Conservation (phyloP, 2,113 vertebrate species). For the Melospiza georgiana region DNA sequence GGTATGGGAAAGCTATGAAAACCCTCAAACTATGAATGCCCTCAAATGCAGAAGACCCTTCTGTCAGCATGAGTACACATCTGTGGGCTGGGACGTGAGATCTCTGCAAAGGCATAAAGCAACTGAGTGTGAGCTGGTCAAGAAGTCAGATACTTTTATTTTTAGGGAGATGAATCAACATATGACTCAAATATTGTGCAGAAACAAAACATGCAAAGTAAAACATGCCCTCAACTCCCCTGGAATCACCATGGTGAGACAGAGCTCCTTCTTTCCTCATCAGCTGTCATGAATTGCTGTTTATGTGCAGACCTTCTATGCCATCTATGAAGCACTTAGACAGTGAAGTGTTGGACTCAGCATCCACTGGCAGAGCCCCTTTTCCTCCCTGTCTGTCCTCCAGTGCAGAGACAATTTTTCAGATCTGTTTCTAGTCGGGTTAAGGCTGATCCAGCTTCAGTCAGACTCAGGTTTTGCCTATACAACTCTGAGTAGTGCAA, state of each 20-base stretch:
- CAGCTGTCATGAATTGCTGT: background rate
- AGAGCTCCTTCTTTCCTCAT: background rate
- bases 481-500: background rate
- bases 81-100: background rate
- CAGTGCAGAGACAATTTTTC: background rate
- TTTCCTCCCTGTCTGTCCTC: background rate
- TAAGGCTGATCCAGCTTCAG: background rate
- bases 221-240: background rate
- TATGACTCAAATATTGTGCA: background rate
- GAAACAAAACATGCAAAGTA: background rate
- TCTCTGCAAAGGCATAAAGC: background rate
- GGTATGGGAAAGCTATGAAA: background rate
- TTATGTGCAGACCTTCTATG: background rate
- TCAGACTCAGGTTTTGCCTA: background rate
- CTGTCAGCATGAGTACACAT: background rate
- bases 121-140: background rate
- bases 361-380: background rate
- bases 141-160: background rate
- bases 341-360: accelerated
- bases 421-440: background rate
- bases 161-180: background rate
- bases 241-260: background rate
- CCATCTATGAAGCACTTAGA: background rate
- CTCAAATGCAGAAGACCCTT: background rate
- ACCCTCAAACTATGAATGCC: background rate